phyloP scores from a whole-genome alignment of 2,888 invertebrate species.

The Leptinotarsa peninsularis region DNA sequence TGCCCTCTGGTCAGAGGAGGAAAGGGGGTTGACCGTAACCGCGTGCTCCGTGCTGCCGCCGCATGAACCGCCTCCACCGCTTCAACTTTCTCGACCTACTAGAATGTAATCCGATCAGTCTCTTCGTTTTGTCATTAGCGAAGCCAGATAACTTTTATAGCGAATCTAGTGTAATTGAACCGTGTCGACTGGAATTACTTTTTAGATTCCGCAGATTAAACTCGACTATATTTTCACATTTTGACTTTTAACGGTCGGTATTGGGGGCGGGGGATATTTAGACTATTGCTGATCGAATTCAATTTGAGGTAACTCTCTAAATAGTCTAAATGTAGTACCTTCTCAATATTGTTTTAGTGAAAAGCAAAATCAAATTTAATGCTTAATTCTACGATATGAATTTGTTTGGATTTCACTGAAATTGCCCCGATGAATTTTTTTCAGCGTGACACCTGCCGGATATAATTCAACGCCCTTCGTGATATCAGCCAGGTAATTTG shows the following conservation, averaged over 20 bases:
- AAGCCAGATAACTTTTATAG: constrained; percentile 40
- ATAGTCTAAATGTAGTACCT: no score
- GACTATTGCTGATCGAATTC: no score
- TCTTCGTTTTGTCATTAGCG: constrained; percentile 49
- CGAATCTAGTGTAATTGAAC: constrained; percentile 22
- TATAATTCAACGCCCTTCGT: no score
- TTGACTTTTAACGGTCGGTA: neutral
- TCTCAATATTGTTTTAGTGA: no score
- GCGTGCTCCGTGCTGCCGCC: constrained; percentile 14
- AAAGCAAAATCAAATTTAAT: no score
- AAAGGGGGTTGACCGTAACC: constrained; percentile 25
- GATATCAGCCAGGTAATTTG: no score
- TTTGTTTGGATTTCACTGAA: no score
- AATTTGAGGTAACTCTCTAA: no score
- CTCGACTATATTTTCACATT: neutral
- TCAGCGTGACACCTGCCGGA: no score
- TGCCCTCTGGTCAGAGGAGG: constrained; percentile 26
- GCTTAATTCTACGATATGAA: no score
- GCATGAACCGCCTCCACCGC: constrained; percentile 37
- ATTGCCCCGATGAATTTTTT: no score
- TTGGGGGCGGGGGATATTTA: neutral
- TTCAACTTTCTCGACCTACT: constrained; percentile 46
- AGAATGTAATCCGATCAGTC: constrained; percentile 46
- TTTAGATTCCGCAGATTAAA: neutral
- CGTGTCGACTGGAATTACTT: constrained; percentile 20